phyloP scores from a whole-genome alignment of 2,113 vertebrate genomes.

The Illadopsis cleaveri region DNA sequence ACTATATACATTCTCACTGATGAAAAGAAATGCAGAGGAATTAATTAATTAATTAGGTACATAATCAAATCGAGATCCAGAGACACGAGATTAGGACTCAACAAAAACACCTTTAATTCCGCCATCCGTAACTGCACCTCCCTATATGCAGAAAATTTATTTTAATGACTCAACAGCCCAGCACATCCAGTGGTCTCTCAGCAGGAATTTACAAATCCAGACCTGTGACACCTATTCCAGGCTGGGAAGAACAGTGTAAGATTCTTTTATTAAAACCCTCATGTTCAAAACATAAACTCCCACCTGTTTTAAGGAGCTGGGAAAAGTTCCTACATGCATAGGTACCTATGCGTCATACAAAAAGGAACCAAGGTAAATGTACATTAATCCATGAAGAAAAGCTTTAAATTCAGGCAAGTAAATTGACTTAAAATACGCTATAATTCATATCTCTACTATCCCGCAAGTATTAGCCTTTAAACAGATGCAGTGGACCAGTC shows the following conservation, averaged over 20 bases:
- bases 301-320: neutral
- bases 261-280: neutral
- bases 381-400: neutral
- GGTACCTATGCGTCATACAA: rapidly evolving
- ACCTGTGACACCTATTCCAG: neutral
- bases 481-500: neutral
- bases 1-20: neutral
- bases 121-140: neutral
- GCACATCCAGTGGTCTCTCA: neutral
- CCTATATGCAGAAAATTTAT: neutral
- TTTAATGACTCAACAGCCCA: neutral
- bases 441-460: neutral
- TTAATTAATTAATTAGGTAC: neutral
- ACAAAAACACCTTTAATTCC: neutral
- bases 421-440: neutral
- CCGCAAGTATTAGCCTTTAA: neutral
- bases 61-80: neutral
- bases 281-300: neutral
- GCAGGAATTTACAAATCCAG: neutral
- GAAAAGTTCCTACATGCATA: neutral
- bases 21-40: neutral
- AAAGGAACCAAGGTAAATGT: neutral
- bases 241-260: no score
- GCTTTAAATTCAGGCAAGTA: neutral
- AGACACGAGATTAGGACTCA: neutral